These are phyloP conservation scores for Medauroidea extradentata DNA, from an alignment of 1,140 invertebrate genomes.

Conservation along the genomic window DNA sequence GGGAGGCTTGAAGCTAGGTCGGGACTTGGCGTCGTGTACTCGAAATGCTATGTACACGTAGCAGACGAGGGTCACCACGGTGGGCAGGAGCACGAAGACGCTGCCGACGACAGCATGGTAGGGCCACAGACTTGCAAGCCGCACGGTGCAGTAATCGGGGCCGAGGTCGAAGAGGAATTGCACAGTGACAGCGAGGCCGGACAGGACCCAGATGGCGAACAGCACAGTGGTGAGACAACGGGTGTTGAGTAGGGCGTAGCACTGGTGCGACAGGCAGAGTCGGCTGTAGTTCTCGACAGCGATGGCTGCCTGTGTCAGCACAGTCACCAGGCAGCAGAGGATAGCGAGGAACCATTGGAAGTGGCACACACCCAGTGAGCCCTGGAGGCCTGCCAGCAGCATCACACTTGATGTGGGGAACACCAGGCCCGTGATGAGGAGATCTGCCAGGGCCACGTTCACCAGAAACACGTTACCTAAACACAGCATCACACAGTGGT, in stretches of 20 bases:
- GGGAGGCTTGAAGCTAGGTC: slow-evolving; percentile 57
- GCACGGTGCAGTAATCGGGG: slow-evolving; percentile 59
- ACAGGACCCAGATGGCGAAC: slow-evolving; percentile 48
- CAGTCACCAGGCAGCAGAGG: slow-evolving; percentile 60
- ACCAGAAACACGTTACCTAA: slow-evolving; percentile 74
- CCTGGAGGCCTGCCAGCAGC: slow-evolving; percentile 59
- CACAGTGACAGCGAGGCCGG: slow-evolving; percentile 33
- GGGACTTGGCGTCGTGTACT: slow-evolving; percentile 36
- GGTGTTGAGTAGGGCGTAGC: slow-evolving; percentile 49
- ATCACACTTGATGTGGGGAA: slow-evolving; percentile 67
- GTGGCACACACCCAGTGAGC: slow-evolving; percentile 55
- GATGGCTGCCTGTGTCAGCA: slow-evolving; percentile 58
- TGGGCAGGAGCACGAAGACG: slow-evolving; percentile 52
- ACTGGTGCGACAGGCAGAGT: slow-evolving; percentile 50
- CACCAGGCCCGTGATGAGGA: slow-evolving; percentile 66
- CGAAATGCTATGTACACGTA: slow-evolving; percentile 46
- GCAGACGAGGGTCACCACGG: slow-evolving; percentile 45
- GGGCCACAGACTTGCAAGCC: slow-evolving; percentile 37
- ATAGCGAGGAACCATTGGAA: slow-evolving; percentile 62
- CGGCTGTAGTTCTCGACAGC: slow-evolving; percentile 60
- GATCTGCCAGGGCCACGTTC: slow-evolving; percentile 69
- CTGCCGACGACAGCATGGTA: slow-evolving; percentile 51
- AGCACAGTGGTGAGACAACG: slow-evolving; percentile 50
- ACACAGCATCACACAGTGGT: too few species aligned
- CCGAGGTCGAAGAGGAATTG: slow-evolving; percentile 53